phyloP scores from a whole-genome alignment of 2,113 vertebrate genomes.

The Cheilinus undulatus region DNA sequence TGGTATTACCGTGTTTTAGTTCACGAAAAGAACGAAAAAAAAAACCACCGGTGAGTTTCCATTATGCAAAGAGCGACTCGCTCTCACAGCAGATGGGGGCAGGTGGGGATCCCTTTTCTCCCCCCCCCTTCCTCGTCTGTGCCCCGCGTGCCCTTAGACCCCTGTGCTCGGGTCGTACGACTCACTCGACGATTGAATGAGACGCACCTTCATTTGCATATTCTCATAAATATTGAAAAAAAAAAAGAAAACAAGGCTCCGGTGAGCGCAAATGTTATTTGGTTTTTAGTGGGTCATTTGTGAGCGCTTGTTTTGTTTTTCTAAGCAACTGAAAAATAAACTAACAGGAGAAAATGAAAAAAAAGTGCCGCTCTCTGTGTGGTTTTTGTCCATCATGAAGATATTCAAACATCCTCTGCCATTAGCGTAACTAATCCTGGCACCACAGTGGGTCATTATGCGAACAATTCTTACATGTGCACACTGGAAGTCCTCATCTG shows the following conservation, averaged over 20 bases:
- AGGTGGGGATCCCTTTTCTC: constrained; percentile 52
- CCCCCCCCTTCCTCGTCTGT: constrained; percentile 41
- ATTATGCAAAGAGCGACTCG: constrained; percentile 72
- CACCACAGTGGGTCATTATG: constrained; percentile 57
- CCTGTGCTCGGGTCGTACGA: constrained; percentile 70
- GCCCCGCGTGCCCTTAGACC: constrained; percentile 74
- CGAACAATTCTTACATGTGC: constrained; percentile 49
- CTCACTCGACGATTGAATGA: constrained; percentile 77
- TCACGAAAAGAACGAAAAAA: constrained; percentile 25
- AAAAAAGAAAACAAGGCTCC: constrained; percentile 18
- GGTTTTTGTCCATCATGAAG: constrained; percentile 30
- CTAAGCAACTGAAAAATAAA: constrained; percentile 81
- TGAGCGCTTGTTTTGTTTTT: constrained; percentile 67
- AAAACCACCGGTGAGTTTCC: constrained; percentile 56
- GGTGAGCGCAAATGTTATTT: constrained; percentile 43
- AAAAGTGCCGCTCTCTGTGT: constrained; percentile 22
- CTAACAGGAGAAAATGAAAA: constrained; percentile 52
- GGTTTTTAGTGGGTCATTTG: constrained; percentile 56
- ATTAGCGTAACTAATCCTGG: constrained; percentile 50
- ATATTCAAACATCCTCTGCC: constrained; percentile 29
- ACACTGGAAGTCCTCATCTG: constrained; percentile 54
- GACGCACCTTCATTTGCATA: constrained; percentile 76
- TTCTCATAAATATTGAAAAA: constrained; percentile 67
- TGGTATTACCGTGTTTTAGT: constrained; percentile 69
- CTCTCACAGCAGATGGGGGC: constrained; percentile 63